These are phyloP conservation scores for Polydrusus tereticollis DNA, from an alignment of 2,888 invertebrate species.

Conservation along the genomic window DNA sequence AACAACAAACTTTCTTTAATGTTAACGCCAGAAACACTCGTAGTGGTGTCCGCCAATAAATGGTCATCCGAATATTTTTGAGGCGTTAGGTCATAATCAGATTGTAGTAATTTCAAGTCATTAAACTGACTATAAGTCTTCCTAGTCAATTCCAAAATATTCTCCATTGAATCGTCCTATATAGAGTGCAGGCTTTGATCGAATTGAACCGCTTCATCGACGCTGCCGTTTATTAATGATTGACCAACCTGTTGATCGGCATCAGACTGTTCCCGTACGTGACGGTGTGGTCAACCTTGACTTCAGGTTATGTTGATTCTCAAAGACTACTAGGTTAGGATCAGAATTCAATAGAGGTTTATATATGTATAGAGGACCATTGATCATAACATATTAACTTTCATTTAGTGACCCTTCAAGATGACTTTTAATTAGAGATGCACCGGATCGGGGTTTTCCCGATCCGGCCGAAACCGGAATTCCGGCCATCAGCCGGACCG, in stretches of 20 bases:
- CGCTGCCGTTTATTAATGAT: neutral
- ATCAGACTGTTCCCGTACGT: neutral
- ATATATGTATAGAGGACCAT: slow-evolving; percentile 55
- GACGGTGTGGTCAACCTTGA: slow-evolving; percentile 35
- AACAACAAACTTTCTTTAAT: slow-evolving; percentile 38
- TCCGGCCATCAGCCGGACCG: no score
- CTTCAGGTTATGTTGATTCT: neutral
- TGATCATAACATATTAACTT: slow-evolving; percentile 53
- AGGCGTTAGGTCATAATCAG: slow-evolving; percentile 56
- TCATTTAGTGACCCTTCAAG: slow-evolving; percentile 59
- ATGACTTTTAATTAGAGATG: slow-evolving; percentile 49
- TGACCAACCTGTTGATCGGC: neutral
- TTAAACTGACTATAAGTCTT: slow-evolving; percentile 35
- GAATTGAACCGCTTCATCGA: slow-evolving; percentile 32
- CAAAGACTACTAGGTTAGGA: slow-evolving; percentile 39
- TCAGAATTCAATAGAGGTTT: slow-evolving; percentile 50
- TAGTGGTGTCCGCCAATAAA: slow-evolving; percentile 48
- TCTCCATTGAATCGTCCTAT: slow-evolving; percentile 19
- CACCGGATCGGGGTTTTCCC: no score
- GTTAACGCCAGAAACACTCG: slow-evolving; percentile 44
- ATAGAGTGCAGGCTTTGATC: slow-evolving; percentile 26
- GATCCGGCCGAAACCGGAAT: no score
- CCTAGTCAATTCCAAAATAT: slow-evolving; percentile 27
- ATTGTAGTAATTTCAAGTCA: slow-evolving; percentile 45
- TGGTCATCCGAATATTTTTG: slow-evolving; percentile 52